Base-by-base conservation (phyloP, 2,888 invertebrate genomes). In the Chrysina gloriosa region DNA sequence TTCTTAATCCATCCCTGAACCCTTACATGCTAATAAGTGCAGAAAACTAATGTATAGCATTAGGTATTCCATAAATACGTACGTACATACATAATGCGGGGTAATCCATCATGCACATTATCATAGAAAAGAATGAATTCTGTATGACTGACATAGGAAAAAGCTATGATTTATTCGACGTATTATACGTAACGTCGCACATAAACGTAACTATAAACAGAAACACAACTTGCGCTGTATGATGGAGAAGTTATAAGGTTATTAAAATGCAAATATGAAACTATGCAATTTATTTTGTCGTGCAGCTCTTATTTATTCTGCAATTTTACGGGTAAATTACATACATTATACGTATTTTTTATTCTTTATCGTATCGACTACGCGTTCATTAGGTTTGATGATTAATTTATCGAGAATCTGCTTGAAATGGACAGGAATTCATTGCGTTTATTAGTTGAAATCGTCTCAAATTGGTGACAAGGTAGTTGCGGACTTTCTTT, bases 211-310 rank as follows among this genome's bases (percentile, higher is more conserved):
- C 36, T 11, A 36, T 36, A 36, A 36, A 3, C 14, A 4, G 6
- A 47, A 47, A 47, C 47, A 47, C 19, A 47, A 36, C 36, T 36
- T 47, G n/a, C n/a, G 47, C 9, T 19, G 19, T 47, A 47, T 21
- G 47, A 47, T 19, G 23, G n/a, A 9, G 23, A 1, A 4, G 19
- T 47, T 47, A 47, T 47, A 19, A 47, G n/a, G 9, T 23, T 21
- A 47, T 47, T 21, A 47, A 47, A 47, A 47, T 47, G 47, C 21
- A 47, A 47, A 47, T 47, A 6, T 3, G 36, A 36, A 36, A 36
- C 36, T n/a, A n/a, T 6, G 47, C 47, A 47, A 47, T 47, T 47
- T 47, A 19, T 47, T 47, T 47, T 19, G 21, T 47, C 21, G 21
- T 23, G 14, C 36, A 36, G 36, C 36, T 36, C 36, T 9, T 21